Conservation (phyloP, 2,888 invertebrate species). For the Drosophila prolongata region DNA sequence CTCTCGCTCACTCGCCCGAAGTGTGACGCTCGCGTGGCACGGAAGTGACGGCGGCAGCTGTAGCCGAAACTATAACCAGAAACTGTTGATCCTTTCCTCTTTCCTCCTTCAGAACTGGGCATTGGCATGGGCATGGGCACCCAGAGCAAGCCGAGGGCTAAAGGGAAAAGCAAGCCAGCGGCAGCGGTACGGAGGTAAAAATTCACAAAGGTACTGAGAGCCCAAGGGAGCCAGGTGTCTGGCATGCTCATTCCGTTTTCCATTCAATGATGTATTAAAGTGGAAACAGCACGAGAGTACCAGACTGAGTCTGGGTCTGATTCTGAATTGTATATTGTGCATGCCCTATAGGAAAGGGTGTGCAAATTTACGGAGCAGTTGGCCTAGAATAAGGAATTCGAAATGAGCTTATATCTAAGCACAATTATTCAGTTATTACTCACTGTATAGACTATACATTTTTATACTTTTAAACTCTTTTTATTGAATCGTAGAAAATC, state of each 20-base stretch:
- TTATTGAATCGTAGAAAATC: not conserved
- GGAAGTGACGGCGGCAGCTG: slow-evolving; percentile 76
- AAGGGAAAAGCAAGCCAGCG: slow-evolving; percentile 31
- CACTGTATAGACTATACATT: too few species aligned
- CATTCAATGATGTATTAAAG: slow-evolving; percentile 76
- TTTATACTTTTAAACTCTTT: too few species aligned
- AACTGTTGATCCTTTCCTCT: slow-evolving; percentile 71
- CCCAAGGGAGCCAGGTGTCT: slow-evolving; percentile 68
- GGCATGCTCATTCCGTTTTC: slow-evolving; percentile 72
- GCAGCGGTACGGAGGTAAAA: slow-evolving; percentile 15
- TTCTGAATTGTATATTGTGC: slow-evolving; percentile 35
- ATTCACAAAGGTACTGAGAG: slow-evolving; percentile 33
- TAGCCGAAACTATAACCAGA: slow-evolving; percentile 60
- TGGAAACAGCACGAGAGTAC: slow-evolving; percentile 69
- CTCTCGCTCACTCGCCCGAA: slow-evolving; percentile 48
- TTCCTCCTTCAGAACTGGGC: slow-evolving; percentile 21
- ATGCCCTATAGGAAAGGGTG: slow-evolving; percentile 22
- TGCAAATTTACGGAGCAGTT: not conserved
- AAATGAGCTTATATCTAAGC: too few species aligned
- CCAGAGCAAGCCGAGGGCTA: slow-evolving; percentile 43
- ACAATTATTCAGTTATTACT: too few species aligned
- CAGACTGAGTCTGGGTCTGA: slow-evolving; percentile 41
- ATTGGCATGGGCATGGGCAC: slow-evolving; percentile 29
- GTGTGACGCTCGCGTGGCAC: slow-evolving; percentile 77
- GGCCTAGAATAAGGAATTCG: not conserved